These are phyloP conservation scores for Neodon shergylaensis DNA, from an alignment of 2,113 vertebrate genomes.

Conservation along the genomic window DNA sequence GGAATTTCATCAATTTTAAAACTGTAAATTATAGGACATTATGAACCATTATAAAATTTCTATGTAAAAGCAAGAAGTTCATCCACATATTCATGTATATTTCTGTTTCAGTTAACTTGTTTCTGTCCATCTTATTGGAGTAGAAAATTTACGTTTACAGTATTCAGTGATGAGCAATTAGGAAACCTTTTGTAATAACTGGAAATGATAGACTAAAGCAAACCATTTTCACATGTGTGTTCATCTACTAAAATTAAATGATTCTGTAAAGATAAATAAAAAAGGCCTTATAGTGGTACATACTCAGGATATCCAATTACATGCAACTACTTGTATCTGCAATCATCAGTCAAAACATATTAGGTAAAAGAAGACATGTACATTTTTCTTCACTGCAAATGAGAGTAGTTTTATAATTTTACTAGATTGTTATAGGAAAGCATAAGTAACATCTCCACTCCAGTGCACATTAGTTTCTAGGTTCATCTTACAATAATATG, in stretches of 20 bases:
- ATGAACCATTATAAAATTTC: slow-evolving; percentile 35
- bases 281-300: background rate
- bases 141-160: slow-evolving; percentile 51
- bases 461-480: slow-evolving; percentile 10
- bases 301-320: slow-evolving; percentile 22
- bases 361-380: background rate
- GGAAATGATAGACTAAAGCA: slow-evolving; percentile 56
- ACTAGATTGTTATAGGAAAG: slow-evolving; percentile 38
- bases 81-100: slow-evolving; percentile 9
- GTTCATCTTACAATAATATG: slow-evolving; percentile 74
- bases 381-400: background rate
- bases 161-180: slow-evolving; percentile 65
- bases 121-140: background rate
- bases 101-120: slow-evolving; percentile 47
- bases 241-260: slow-evolving; percentile 41
- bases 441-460: background rate
- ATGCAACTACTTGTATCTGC: slow-evolving; percentile 1
- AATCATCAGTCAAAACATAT: background rate
- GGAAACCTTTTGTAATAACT: slow-evolving; percentile 54
- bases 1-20: slow-evolving; percentile 1
- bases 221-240: slow-evolving; percentile 20
- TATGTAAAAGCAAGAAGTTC: background rate
- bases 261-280: slow-evolving; percentile 48
- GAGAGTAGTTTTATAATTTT: slow-evolving; percentile 62
- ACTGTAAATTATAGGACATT: background rate